Percentiles rank a stretch among this genome's conserved stretches.
Conservation (phyloP, 2,797 vertebrate genomes). For the Lepilemur ruficaudatus region DNA sequence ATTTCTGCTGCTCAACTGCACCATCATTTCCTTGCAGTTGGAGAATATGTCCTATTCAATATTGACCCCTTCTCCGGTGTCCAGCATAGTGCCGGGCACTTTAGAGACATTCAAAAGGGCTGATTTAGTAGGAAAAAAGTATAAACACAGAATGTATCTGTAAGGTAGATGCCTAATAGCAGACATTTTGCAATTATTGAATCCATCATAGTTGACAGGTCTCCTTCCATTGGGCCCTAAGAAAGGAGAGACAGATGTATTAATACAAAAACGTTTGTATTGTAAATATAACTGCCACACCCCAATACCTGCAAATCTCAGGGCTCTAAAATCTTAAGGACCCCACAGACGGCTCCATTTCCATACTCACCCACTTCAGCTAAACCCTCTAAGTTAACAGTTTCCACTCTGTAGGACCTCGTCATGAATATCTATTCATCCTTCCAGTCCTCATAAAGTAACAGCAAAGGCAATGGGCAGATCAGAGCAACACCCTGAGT, state of each 20-base stretch:
- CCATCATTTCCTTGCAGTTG: not conserved
- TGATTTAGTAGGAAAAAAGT: not conserved
- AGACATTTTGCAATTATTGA: not conserved
- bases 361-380: not conserved
- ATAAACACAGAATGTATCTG: not conserved
- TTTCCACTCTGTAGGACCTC: not conserved
- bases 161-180: not conserved
- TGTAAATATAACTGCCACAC: not conserved
- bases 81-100: not conserved
- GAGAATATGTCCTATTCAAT: not conserved
- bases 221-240: not conserved
- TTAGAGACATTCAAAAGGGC: not conserved
- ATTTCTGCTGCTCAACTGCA: not conserved
- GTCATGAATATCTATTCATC: not conserved
- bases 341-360: not conserved
- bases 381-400: not conserved
- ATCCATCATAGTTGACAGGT: not conserved
- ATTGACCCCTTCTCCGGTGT: not conserved
- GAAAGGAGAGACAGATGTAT: not conserved
- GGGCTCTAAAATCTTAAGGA: not conserved
- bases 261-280: not conserved
- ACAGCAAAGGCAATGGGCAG: not conserved
- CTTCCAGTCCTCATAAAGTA: not conserved
- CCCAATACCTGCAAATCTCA: not conserved
- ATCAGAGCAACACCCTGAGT: not conserved